Conservation (phyloP, 2,888 invertebrate genomes). For the Megaustenia siamemsis region DNA sequence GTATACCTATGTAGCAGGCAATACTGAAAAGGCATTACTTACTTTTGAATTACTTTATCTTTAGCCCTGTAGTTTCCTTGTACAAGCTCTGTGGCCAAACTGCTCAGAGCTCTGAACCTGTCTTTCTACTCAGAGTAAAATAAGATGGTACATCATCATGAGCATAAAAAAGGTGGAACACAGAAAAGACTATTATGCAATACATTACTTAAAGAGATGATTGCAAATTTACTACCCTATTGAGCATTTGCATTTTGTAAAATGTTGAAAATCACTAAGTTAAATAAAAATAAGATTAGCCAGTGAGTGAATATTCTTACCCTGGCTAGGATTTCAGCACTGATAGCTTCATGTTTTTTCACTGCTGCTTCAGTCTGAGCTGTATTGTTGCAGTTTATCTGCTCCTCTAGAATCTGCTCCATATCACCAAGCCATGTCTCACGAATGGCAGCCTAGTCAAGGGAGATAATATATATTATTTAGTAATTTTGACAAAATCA, state of each 20-base stretch:
- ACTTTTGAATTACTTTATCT: conserved; percentile 85
- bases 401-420: conserved; percentile 89
- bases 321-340: conserved; percentile 95
- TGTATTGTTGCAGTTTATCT: conserved; percentile 87
- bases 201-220: too few relatives aligned
- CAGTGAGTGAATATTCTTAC: conserved; percentile 81
- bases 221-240: too few relatives aligned
- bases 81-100: conserved; percentile 95
- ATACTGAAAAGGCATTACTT: too few relatives aligned
- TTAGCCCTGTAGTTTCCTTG: conserved; percentile 94
- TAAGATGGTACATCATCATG: background rate
- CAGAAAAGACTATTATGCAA: too few relatives aligned
- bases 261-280: background rate
- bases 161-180: too few relatives aligned
- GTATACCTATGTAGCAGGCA: too few relatives aligned
- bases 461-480: background rate
- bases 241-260: too few relatives aligned
- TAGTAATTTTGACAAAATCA: background rate
- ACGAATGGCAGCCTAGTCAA: conserved; percentile 89
- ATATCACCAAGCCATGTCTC: conserved; percentile 98
- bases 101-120: conserved; percentile 94
- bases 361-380: conserved; percentile 97
- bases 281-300: background rate
- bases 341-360: conserved; percentile 98
- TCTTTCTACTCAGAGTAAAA: conserved; percentile 85